Base-by-base conservation (phyloP, 2,888 invertebrate species). In the Opisthograptis luteolata region DNA sequence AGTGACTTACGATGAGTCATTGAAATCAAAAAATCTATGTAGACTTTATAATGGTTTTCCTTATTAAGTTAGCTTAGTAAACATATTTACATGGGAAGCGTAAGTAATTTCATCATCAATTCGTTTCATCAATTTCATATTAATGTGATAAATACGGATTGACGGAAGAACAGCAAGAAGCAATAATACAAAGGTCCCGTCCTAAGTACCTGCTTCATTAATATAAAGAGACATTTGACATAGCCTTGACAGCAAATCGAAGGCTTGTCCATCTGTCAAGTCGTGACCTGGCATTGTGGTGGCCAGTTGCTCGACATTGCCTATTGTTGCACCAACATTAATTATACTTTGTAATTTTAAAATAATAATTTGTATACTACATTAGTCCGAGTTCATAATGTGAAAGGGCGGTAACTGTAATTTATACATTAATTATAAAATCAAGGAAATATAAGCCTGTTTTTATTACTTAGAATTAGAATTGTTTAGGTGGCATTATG, bases 221-320 rank as follows among this genome's bases (percentile, higher is more conserved):
- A 61, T 31, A 27, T 37, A 66, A 67, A 57, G 60, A 73, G 77
- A 76, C 76, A 76, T 77, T 75, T 78, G 75, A 73, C 77, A 76
- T 64, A 62, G 65, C 77, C 77, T 76, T 77, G 76, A 62, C 62
- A 57, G 54, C 57, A 49, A 55, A 54, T 66, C 58, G 64, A 73
- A 74, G 75, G 74, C 69, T 64, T 56, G 71, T 66, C 62, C 76
- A 76, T 74, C 74, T 66, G 55, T 55, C 60, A 60, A 45, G 51
- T 73, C 73, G 74, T 72, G 71, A 73, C 72, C 72, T 49, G 64
- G 55, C 62, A 62, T 64, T 68, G 70, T 59, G 53, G 50, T 47
- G 55, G 76, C 73, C 77, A 75, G 70, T 74, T 74, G 44, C 39
- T 24, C 50, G 50, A 68, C 60, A 54, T 55, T 58, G 48, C 48